Evolutionary conservation across 1,140 invertebrate genomes (phyloP), one percentile per base, ranked within the genome.

Genomic region (Helicoverpa zea): DNA sequence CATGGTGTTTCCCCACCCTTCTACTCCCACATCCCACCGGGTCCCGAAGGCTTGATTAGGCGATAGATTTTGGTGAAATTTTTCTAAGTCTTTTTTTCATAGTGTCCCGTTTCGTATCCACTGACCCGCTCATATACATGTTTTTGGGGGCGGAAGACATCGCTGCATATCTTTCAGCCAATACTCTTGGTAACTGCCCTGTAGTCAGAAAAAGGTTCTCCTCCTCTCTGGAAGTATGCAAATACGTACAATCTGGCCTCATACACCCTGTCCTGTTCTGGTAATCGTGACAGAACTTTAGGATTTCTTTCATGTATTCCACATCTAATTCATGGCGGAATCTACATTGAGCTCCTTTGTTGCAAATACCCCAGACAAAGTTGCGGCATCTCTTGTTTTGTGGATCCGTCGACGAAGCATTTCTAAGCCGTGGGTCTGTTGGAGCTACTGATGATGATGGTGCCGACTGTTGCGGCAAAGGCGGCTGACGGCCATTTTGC

Each of bases 241-340:
- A 79, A 70, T 88, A 94, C 0, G 86, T 91, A 70, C 92, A 94
- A 76, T 85, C 86, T 74, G 87, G 84, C 16, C 91, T 82, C 2
- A 61, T 81, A 75, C 91, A 94, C 16, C 87, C 88, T 30, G 82
- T 73, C 52, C 83, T 83, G 72, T 94, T 94, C 80, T 94, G 92
- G 78, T 83, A 89, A 66, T 94, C 89, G 78, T 91, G 90, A 68
- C 92, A 94, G 56, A 94, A 94, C 63, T 85, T 88, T 16, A 94
- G 56, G 16, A 87, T 87, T 12, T 86, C 86, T 88, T 91, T 92
- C 90, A 92, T 90, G 63, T 81, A 84, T 29, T 92, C 87, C n/a
- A 90, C 80, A 58, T 89, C 87, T 3, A 91, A 73, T 49, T 89
- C 87, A 73, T 92, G 90, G 9, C 87, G 84, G 81, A 84, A 91